These are phyloP conservation scores for Rotaria macrura DNA, from an alignment of 2,888 invertebrate species.

Conservation along the genomic window DNA sequence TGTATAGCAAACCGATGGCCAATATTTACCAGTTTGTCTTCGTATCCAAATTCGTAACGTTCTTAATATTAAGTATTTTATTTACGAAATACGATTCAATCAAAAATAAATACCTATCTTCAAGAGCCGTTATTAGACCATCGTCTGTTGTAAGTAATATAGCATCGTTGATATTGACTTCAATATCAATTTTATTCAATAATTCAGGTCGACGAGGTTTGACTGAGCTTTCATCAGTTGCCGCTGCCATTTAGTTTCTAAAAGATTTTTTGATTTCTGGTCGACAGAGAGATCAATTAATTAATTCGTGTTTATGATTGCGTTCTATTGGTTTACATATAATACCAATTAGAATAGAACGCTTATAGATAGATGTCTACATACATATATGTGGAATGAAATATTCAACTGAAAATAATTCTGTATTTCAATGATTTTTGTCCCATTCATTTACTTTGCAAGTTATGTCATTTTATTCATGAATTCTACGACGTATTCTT, in stretches of 20 bases:
- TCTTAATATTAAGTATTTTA: no score
- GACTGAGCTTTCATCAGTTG: not conserved
- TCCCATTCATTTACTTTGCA: no score
- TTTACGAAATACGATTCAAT: not conserved
- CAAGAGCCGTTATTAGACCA: not conserved
- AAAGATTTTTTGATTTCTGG: not conserved
- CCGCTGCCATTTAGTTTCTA: not conserved
- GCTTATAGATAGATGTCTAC: not conserved
- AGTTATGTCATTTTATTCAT: no score
- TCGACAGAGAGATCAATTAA: not conserved
- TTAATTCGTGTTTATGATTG: not conserved
- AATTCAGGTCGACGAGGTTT: not conserved
- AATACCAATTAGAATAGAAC: not conserved
- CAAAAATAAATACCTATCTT: not conserved
- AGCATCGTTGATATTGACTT: not conserved
- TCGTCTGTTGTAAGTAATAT: not conserved
- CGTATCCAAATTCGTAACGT: conserved; percentile 91
- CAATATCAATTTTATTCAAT: not conserved
- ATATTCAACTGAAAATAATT: no score
- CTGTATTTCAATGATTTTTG: no score
- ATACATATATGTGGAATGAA: not conserved
- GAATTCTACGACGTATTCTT: no score
- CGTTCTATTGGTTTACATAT: not conserved
- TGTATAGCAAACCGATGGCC: conserved; percentile 93
- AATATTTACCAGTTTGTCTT: conserved; percentile 91